Percentiles rank a stretch among this genome's conserved stretches.
Conservation (phyloP, 2,797 vertebrate genomes). For the Xenops minutus region DNA sequence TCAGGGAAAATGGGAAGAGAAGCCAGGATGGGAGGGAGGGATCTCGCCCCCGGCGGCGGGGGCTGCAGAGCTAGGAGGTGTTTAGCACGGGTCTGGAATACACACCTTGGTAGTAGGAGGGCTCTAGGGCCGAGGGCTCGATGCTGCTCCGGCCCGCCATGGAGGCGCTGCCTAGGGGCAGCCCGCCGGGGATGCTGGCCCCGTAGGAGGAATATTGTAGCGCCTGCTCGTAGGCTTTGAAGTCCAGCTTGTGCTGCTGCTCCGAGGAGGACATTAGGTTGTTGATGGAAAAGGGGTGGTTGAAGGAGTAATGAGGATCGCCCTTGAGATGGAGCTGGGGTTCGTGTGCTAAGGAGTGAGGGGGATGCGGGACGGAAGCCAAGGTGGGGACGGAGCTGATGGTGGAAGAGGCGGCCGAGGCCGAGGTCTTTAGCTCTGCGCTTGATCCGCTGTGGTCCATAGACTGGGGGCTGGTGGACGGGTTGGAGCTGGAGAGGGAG, state of each 20-base stretch:
- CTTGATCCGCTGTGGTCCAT: slow-evolving; percentile 82
- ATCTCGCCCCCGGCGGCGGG: neutral
- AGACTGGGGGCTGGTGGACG: slow-evolving; percentile 82
- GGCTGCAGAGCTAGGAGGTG: slow-evolving; percentile 85
- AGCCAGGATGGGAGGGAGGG: neutral
- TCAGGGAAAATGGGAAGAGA: neutral
- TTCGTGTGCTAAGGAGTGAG: slow-evolving; percentile 87
- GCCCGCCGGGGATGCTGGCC: slow-evolving; percentile 79
- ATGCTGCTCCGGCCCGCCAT: slow-evolving; percentile 84
- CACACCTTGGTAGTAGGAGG: slow-evolving; percentile 97
- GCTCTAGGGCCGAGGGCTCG: slow-evolving; percentile 89
- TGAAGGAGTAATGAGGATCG: slow-evolving; percentile 96
- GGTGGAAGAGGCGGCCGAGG: slow-evolving; percentile 75
- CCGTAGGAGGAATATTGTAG: slow-evolving; percentile 92
- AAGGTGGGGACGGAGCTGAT: slow-evolving; percentile 76
- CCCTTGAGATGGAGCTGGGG: slow-evolving; percentile 92
- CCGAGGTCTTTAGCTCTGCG: slow-evolving; percentile 84
- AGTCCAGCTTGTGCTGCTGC: slow-evolving; percentile 98
- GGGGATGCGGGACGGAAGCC: slow-evolving; percentile 79
- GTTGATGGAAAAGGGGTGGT: slow-evolving; percentile 98
- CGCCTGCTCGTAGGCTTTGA: slow-evolving; percentile 94
- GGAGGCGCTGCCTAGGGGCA: slow-evolving; percentile 79
- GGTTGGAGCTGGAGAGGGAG: slow-evolving; percentile 80
- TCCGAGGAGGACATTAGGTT: slow-evolving; percentile 97
- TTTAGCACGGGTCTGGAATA: slow-evolving; percentile 96